These are phyloP conservation scores for Hedychridium roseum DNA, from an alignment of 2,888 invertebrate genomes.

Conservation along the genomic window DNA sequence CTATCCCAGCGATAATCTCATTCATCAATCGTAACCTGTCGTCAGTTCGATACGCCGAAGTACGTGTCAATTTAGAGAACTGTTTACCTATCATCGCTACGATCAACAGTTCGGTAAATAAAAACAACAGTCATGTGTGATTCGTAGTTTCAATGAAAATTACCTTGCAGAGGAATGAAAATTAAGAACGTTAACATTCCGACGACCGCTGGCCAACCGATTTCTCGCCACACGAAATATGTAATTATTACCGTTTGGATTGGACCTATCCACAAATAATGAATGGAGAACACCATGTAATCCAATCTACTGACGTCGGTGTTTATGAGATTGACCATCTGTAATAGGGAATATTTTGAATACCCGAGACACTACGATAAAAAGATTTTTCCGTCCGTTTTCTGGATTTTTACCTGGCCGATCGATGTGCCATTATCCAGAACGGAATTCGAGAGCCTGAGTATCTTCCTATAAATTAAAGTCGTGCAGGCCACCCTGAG, in stretches of 20 bases:
- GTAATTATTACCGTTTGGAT: constrained; percentile 72
- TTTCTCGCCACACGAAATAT: constrained; percentile 65
- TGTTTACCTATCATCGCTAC: constrained; percentile 53
- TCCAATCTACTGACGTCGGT: constrained; percentile 83
- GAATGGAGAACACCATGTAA: constrained; percentile 73
- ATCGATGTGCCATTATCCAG: constrained; percentile 76
- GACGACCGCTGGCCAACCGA: constrained; percentile 67
- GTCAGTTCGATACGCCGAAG: constrained; percentile 83
- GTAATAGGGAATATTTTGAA: constrained; percentile 23
- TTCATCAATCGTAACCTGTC: constrained; percentile 88
- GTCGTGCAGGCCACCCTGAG: constrained; percentile 75
- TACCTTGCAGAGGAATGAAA: constrained; percentile 64
- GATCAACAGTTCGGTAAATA: no score
- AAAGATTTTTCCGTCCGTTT: no score
- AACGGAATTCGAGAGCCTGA: constrained; percentile 73
- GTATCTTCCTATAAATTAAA: constrained; percentile 77
- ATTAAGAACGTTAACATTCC: constrained; percentile 66
- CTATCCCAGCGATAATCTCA: constrained; percentile 85
- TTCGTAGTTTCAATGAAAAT: constrained; percentile 25
- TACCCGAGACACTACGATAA: no score
- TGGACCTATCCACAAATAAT: constrained; percentile 81
- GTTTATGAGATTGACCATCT: constrained; percentile 72
- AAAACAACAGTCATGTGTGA: no score
- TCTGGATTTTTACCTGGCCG: constrained; percentile 68
- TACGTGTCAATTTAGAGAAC: constrained; percentile 67